These are phyloP conservation scores for Macropis europaea DNA, from an alignment of 2,888 invertebrate genomes.

Conservation along the genomic window DNA sequence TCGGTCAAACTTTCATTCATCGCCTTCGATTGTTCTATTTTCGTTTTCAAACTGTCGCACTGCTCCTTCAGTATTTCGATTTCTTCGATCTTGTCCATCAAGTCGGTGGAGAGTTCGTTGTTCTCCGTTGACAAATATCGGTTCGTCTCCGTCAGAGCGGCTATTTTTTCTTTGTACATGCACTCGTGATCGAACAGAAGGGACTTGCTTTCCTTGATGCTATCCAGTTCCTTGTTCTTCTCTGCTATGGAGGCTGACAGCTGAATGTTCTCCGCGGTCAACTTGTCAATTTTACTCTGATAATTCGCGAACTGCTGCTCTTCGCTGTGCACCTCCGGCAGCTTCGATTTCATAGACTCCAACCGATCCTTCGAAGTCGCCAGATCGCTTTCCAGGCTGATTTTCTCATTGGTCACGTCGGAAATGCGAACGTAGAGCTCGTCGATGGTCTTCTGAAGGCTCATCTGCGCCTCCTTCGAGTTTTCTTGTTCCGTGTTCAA, in stretches of 20 bases:
- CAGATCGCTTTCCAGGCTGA: constrained; percentile 54
- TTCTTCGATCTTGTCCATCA: constrained; percentile 72
- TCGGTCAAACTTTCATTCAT: not conserved
- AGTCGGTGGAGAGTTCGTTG: constrained; percentile 64
- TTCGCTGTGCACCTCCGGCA: constrained; percentile 38
- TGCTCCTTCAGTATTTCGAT: constrained; percentile 64
- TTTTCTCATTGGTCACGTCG: constrained; percentile 60
- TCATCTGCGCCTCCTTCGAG: constrained; percentile 42
- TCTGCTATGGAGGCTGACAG: constrained; percentile 83
- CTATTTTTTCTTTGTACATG: constrained; percentile 60
- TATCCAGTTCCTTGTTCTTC: constrained; percentile 78
- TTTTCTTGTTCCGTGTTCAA: constrained; percentile 62
- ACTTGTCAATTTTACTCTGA: constrained; percentile 57
- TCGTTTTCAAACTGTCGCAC: constrained; percentile 53
- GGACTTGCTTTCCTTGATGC: constrained; percentile 63
- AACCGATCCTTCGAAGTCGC: constrained; percentile 52
- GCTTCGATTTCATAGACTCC: constrained; percentile 29
- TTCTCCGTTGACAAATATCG: constrained; percentile 63
- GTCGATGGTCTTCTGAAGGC: constrained; percentile 61
- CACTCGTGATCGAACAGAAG: constrained; percentile 68
- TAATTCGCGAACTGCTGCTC: constrained; percentile 52
- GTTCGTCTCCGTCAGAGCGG: constrained; percentile 46
- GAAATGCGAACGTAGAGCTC: constrained; percentile 62
- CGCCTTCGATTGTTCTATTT: constrained; percentile 43
- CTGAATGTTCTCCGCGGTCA: constrained; percentile 69